These are phyloP conservation scores for Nerophis ophidion DNA, from an alignment of 2,113 vertebrate species.

Conservation along the genomic window DNA sequence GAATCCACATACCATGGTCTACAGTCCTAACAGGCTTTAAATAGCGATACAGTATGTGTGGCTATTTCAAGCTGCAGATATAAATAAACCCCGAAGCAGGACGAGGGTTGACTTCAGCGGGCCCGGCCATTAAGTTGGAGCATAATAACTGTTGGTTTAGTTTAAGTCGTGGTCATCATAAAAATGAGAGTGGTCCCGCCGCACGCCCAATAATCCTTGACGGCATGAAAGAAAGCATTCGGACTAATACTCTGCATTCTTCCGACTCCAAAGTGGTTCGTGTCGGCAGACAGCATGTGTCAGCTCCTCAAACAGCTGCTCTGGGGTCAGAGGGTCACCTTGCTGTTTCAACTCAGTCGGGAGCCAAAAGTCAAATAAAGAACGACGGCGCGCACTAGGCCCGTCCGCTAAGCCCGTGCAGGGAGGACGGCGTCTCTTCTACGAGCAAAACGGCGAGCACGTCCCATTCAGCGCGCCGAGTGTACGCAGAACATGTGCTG, in stretches of 20 bases:
- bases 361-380: not conserved
- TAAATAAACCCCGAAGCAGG: slow-evolving; percentile 2
- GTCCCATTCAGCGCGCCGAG: too few relatives aligned
- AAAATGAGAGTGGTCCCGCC: slow-evolving; percentile 8
- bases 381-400: too few relatives aligned
- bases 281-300: slow-evolving; percentile 30
- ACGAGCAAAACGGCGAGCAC: too few relatives aligned
- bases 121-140: slow-evolving; percentile 32
- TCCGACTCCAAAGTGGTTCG: slow-evolving; percentile 15
- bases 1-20: too few relatives aligned
- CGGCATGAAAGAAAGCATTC: slow-evolving; percentile 16
- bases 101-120: slow-evolving; percentile 21
- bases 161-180: not conserved
- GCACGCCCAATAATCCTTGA: not conserved
- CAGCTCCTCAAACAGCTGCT: slow-evolving; percentile 38
- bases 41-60: slow-evolving; percentile 17
- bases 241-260: slow-evolving; percentile 23
- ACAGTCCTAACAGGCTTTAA: slow-evolving; percentile 23
- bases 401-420: too few relatives aligned
- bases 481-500: too few relatives aligned
- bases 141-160: slow-evolving; percentile 27
- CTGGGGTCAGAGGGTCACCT: slow-evolving; percentile 34
- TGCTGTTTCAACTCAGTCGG: slow-evolving; percentile 24
- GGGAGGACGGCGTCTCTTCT: too few relatives aligned
- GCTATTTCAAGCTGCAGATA: slow-evolving; percentile 17